These are phyloP conservation scores for Periparus ater DNA, from an alignment of 2,797 vertebrate species.

Conservation along the genomic window DNA sequence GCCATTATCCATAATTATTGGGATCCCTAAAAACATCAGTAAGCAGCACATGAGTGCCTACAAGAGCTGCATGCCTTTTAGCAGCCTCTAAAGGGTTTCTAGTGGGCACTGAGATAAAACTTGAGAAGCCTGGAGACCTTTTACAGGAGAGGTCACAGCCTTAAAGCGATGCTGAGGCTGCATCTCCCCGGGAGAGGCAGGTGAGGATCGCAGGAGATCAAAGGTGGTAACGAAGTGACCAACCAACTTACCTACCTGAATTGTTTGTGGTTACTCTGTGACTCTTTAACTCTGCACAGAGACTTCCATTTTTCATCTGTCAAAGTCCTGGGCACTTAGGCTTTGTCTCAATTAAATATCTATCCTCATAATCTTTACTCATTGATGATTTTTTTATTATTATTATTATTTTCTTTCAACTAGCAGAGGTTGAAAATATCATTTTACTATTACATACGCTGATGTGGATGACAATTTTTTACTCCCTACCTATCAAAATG, in stretches of 20 bases:
- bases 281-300: background rate
- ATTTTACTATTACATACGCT: background rate
- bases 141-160: background rate
- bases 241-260: background rate
- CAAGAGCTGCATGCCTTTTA: background rate
- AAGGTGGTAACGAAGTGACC: background rate
- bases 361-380: background rate
- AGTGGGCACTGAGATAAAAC: background rate
- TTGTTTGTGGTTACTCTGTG: background rate
- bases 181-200: background rate
- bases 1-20: background rate
- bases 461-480: constrained; percentile 26
- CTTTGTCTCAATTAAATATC: constrained; percentile 6
- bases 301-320: background rate
- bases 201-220: background rate
- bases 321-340: background rate
- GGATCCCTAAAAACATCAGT: background rate
- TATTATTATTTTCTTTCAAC: background rate
- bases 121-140: background rate
- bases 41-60: background rate
- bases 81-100: background rate
- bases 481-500: constrained; percentile 20
- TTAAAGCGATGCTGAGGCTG: background rate
- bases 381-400: background rate
- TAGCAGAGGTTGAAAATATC: background rate